Evolutionary conservation across 2,113 vertebrate genomes (phyloP).

Genomic region (Embiotoca jacksoni): DNA sequence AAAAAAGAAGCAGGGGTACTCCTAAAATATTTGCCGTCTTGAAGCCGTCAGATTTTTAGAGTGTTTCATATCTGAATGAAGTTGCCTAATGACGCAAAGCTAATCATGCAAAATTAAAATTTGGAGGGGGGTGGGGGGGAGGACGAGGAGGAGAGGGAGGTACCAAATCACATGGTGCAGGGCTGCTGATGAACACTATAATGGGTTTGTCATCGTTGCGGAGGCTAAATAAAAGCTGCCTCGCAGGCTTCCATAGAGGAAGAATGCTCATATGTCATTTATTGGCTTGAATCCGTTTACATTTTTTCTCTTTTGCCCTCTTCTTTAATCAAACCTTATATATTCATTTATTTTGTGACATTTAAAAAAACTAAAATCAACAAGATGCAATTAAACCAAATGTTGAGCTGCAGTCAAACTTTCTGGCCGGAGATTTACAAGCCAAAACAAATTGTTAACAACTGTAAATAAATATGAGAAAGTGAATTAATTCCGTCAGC

Average conservation of each 20-base stretch:
- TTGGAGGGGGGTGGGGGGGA: slow-evolving; percentile 85
- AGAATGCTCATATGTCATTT: slow-evolving; percentile 86
- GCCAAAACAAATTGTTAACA: slow-evolving; percentile 89
- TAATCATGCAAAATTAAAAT: slow-evolving; percentile 99
- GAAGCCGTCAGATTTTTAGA: slow-evolving; percentile 91
- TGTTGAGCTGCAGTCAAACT: slow-evolving; percentile 91
- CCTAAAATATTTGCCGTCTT: slow-evolving; percentile 93
- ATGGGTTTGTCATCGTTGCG: slow-evolving; percentile 90
- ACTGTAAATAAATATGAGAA: slow-evolving; percentile 94
- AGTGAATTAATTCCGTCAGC: slow-evolving; percentile 92
- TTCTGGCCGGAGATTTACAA: slow-evolving; percentile 87
- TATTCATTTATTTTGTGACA: slow-evolving; percentile 95
- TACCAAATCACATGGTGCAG: slow-evolving; percentile 95
- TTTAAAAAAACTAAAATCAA: slow-evolving; percentile 91
- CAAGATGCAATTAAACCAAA: slow-evolving; percentile 87
- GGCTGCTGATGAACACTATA: slow-evolving; percentile 92
- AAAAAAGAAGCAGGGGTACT: slow-evolving; percentile 40
- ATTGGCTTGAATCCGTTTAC: slow-evolving; percentile 82
- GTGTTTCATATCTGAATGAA: slow-evolving; percentile 90
- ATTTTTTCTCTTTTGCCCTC: slow-evolving; percentile 47
- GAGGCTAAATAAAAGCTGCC: slow-evolving; percentile 96
- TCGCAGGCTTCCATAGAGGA: slow-evolving; percentile 89
- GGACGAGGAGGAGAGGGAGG: slow-evolving; percentile 83
- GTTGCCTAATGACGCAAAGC: slow-evolving; percentile 99
- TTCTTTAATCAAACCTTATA: slow-evolving; percentile 93